Evolutionary conservation across 2,888 invertebrate species (phyloP), one percentile per base, ranked within the genome.

Genomic region (Lagria hirta): DNA sequence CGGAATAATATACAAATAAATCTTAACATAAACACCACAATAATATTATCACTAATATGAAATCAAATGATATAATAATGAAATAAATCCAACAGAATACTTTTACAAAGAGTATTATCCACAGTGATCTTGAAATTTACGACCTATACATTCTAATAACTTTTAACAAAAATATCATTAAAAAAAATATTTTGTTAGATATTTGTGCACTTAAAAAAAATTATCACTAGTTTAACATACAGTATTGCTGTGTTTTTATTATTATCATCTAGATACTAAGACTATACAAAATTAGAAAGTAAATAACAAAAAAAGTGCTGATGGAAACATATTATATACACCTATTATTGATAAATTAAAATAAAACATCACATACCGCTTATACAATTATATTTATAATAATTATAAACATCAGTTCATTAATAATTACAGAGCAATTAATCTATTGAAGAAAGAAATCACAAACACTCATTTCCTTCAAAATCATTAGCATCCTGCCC

Each of bases 1-100:
- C 44, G 52, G 41, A 53, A 52, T 54, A 55, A 53, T 54, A 53
- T 57, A 57, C 56, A 57, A 57, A 57, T 55, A 55, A 57, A 49
- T 48, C 52, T 57, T 53, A 54, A 52, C 47, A 50, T 45, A 28
- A 45, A 54, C 50, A 54, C 50, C 54, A 54, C 51, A 52, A 55
- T 49, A 46, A 41, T 43, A 48, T 51, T 47, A 56, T 52, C 54
- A 56, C 54, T 48, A 48, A 51, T 48, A 40, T 35, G 38, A 33
- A 43, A 47, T n/a, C n/a, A n/a, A n/a, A n/a, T n/a, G n/a, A 46
- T 46, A 44, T 30, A 17, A 30, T 36, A 24, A 18, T 24, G 36
- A 23, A 37, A 30, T 34, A 21, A 47, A 42, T 35, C 34, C 26
- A 44, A 45, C 40, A 24, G 24, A 24, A 38, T 20, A 24, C 23